Conservation (phyloP, 2,113 vertebrate species). For the Chloroceryle aenea region DNA sequence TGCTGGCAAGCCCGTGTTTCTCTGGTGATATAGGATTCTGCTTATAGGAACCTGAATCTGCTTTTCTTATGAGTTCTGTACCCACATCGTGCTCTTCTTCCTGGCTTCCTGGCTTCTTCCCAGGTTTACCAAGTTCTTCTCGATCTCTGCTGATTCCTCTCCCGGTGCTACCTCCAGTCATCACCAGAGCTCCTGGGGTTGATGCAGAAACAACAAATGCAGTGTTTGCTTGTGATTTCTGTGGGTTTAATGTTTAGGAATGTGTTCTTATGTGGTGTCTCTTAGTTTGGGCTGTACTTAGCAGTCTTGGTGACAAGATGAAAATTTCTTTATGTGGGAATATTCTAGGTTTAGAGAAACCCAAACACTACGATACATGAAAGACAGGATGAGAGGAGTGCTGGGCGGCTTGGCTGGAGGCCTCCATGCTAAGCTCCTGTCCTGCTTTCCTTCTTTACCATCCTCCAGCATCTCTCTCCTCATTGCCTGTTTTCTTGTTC, state of each 20-base stretch:
- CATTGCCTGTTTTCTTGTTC: not conserved
- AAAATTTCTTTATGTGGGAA: not conserved
- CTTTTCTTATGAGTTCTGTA: not conserved
- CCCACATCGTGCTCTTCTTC: not conserved
- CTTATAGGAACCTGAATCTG: not conserved
- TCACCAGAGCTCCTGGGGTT: not conserved
- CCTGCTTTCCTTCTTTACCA: not conserved
- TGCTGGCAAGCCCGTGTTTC: not conserved
- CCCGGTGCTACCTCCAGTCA: not conserved
- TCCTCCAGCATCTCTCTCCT: not conserved
- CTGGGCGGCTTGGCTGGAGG: not conserved
- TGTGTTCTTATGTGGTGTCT: not conserved
- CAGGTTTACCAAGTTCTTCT: not conserved
- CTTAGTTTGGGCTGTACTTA: not conserved
- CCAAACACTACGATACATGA: not conserved
- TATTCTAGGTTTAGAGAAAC: slow-evolving; percentile 20
- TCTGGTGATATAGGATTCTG: not conserved
- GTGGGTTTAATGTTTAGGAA: slow-evolving; percentile 28
- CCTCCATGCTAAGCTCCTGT: not conserved
- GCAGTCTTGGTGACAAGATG: not conserved
- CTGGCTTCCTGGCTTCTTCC: not conserved
- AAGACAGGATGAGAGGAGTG: not conserved
- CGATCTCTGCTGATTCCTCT: not conserved
- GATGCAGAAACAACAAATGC: not conserved
- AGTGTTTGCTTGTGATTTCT: slow-evolving; percentile 19